Conservation (phyloP, 2,888 invertebrate genomes). For the Cetonia aurata region DNA sequence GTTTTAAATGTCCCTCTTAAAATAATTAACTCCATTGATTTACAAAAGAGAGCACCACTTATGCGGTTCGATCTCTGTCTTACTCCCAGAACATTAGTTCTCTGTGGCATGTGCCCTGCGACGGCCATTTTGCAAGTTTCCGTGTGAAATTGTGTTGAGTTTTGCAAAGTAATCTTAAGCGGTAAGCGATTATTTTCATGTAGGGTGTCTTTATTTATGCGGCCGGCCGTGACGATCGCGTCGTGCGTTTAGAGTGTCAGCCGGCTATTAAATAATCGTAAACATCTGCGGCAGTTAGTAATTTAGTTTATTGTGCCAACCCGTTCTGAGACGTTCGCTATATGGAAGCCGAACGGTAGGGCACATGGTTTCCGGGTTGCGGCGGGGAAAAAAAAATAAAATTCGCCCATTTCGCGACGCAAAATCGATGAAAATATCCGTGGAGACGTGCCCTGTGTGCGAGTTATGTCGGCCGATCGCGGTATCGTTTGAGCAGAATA, state of each 20-base stretch:
- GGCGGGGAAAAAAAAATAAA: constrained; percentile 43
- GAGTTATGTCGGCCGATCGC: constrained; percentile 46
- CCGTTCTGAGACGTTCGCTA: constrained; percentile 60
- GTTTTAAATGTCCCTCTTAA: constrained; percentile 46
- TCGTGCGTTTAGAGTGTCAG: constrained; percentile 45
- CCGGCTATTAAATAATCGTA: constrained; percentile 46
- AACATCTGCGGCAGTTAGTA: constrained; percentile 47
- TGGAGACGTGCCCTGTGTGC: constrained; percentile 45
- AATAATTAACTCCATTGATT: constrained; percentile 46
- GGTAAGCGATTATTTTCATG: constrained; percentile 68
- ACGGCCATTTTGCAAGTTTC: constrained; percentile 79
- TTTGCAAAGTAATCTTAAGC: constrained; percentile 71
- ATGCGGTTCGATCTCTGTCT: constrained; percentile 61
- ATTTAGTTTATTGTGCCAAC: constrained; percentile 56
- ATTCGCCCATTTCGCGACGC: not conserved
- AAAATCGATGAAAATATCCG: constrained; percentile 32
- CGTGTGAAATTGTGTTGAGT: constrained; percentile 75
- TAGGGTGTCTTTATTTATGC: constrained; percentile 43
- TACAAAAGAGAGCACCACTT: constrained; percentile 56
- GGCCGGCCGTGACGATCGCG: constrained; percentile 42
- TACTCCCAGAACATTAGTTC: constrained; percentile 69
- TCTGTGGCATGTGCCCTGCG: constrained; percentile 76
- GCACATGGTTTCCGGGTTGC: constrained; percentile 69
- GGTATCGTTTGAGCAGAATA: constrained; percentile 45
- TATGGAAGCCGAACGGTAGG: constrained; percentile 65